Evolutionary conservation across 2,113 vertebrate species (phyloP).

Genomic region (Rhadina sibilatrix): DNA sequence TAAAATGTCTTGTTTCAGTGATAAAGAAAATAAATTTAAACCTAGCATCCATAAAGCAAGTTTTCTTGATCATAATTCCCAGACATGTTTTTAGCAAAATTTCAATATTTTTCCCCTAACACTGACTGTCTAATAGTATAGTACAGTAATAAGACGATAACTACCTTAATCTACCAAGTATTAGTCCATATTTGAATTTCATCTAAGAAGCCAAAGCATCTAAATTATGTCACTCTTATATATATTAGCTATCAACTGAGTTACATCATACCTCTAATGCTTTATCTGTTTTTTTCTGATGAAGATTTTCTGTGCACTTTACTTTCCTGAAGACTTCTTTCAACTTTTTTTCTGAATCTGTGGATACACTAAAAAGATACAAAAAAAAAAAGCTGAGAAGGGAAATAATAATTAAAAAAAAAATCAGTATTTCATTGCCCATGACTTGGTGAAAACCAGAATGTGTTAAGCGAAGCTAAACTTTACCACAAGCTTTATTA

Average conservation of each 20-base stretch:
- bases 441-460: not conserved
- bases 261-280: conserved; percentile 63
- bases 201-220: not conserved
- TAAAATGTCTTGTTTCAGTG: not conserved
- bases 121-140: not conserved
- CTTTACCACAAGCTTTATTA: not conserved
- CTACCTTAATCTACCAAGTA: not conserved
- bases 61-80: not conserved
- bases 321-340: conserved; percentile 33
- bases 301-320: conserved; percentile 11
- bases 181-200: not conserved
- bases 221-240: not conserved
- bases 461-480: not conserved
- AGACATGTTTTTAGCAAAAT: not conserved
- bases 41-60: not conserved
- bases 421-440: not conserved
- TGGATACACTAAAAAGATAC: conserved; percentile 43
- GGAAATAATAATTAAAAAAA: not conserved
- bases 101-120: not conserved
- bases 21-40: not conserved
- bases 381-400: not conserved
- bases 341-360: conserved; percentile 2
- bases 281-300: conserved; percentile 24
- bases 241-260: not conserved
- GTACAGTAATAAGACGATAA: not conserved